These are phyloP conservation scores for Propithecus perrieri DNA, from an alignment of 2,797 vertebrate genomes.

Conservation along the genomic window DNA sequence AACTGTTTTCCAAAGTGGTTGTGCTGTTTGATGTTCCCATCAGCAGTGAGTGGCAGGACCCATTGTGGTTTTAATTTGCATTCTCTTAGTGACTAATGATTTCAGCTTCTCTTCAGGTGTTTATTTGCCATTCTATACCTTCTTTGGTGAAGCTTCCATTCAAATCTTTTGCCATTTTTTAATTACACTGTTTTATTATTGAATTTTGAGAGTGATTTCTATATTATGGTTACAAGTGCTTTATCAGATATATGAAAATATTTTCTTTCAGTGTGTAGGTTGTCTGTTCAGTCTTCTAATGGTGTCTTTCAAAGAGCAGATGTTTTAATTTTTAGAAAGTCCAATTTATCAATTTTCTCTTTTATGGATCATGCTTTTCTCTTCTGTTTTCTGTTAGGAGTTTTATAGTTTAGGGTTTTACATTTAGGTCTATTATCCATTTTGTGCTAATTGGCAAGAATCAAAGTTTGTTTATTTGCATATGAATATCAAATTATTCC, in stretches of 20 bases:
- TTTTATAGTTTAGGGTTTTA: background rate
- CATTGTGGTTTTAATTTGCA: accelerated
- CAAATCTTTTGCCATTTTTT: background rate
- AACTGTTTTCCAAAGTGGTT: background rate
- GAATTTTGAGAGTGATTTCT: background rate
- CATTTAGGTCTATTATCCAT: background rate
- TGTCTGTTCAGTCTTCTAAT: background rate
- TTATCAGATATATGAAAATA: background rate
- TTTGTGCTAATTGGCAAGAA: background rate
- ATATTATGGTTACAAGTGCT: background rate
- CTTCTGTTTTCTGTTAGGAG: constrained; percentile 30
- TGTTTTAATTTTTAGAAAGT: constrained; percentile 38
- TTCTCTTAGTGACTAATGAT: background rate
- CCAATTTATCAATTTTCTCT: background rate
- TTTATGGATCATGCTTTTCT: background rate
- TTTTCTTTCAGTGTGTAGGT: background rate
- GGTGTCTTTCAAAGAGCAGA: constrained; percentile 24
- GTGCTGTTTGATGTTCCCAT: background rate
- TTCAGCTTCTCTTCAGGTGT: background rate
- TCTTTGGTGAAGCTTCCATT: background rate
- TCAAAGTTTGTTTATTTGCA: constrained; percentile 26
- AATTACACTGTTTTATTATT: background rate
- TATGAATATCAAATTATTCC: background rate
- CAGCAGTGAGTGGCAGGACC: too few relatives aligned
- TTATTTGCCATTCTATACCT: background rate